These are phyloP conservation scores for Drosophila chauvacae DNA, from an alignment of 1,140 invertebrate genomes.

Conservation along the genomic window DNA sequence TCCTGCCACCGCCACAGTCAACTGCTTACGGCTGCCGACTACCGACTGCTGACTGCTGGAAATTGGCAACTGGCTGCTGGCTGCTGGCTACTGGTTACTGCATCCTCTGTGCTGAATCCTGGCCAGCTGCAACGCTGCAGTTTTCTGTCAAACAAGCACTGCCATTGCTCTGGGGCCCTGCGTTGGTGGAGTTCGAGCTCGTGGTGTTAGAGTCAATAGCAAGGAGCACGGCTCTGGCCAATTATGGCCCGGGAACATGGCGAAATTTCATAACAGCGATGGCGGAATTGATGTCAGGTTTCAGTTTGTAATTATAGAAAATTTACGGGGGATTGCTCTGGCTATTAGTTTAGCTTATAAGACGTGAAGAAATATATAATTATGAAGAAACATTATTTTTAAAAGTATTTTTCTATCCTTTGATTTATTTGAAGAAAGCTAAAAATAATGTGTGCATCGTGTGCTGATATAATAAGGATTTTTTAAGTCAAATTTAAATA, in stretches of 20 bases:
- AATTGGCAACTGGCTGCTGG: constrained; percentile 10
- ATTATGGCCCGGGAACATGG: constrained; percentile 17
- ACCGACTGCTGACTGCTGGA: constrained; percentile 9
- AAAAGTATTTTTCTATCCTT: no score
- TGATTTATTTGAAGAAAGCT: no score
- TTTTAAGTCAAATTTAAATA: no score
- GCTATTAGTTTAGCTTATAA: not conserved
- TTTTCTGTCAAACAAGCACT: constrained; percentile 45
- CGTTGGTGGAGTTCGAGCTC: constrained; percentile 9
- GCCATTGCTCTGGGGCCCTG: constrained; percentile 7
- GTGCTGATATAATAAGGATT: no score
- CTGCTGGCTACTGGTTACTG: constrained; percentile 7
- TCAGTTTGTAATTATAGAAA: not conserved
- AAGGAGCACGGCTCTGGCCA: constrained; percentile 10
- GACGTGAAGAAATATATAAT: no score
- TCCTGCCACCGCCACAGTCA: constrained; percentile 12
- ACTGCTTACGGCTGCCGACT: constrained; percentile 27
- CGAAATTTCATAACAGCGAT: constrained; percentile 30
- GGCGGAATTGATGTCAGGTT: not conserved
- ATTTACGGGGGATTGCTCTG: not conserved
- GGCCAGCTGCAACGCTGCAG: constrained; percentile 52
- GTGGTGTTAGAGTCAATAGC: constrained; percentile 43
- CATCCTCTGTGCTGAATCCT: constrained; percentile 4
- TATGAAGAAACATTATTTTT: no score
- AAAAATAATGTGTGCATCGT: no score